phyloP scores from a whole-genome alignment of 2,113 vertebrate genomes.

The Sciurus niger region DNA sequence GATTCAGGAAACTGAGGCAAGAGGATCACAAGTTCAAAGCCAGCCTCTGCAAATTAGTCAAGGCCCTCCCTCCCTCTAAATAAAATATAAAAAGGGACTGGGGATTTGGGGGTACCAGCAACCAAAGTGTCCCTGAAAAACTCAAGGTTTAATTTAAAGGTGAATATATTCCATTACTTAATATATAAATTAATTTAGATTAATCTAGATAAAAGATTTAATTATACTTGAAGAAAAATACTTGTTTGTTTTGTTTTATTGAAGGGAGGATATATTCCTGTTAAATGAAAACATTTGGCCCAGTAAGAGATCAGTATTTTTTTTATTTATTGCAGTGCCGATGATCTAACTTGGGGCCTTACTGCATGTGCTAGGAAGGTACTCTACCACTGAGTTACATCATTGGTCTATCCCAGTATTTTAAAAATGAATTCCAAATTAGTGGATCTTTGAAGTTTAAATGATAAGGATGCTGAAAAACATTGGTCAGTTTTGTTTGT shows the following conservation, averaged over 20 bases:
- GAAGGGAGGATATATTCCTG: background rate
- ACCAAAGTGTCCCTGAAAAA: too few species aligned
- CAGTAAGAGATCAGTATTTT: slow-evolving; percentile 31
- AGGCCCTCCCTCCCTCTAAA: too few species aligned
- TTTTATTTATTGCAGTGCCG: background rate
- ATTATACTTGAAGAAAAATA: slow-evolving; percentile 32
- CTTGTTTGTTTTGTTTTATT: slow-evolving; percentile 5
- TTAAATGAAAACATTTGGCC: slow-evolving; percentile 39
- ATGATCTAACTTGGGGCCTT: background rate
- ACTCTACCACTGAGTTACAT: background rate
- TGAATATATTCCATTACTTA: slow-evolving; percentile 27
- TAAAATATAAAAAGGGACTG: too few species aligned
- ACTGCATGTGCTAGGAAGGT: too few species aligned
- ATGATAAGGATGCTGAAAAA: slow-evolving; percentile 28
- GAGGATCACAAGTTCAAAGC: too few species aligned
- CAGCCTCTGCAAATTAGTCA: too few species aligned
- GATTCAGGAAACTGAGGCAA: too few species aligned
- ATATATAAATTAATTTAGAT: background rate
- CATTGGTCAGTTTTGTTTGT: background rate
- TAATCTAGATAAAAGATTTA: background rate
- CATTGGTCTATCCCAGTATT: background rate
- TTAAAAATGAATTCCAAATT: slow-evolving; percentile 40
- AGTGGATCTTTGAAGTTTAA: slow-evolving; percentile 62
- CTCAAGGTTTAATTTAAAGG: background rate
- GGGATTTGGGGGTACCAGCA: too few species aligned